Evolutionary conservation across 2,113 vertebrate genomes (phyloP).

Genomic region (Procavia capensis): DNA sequence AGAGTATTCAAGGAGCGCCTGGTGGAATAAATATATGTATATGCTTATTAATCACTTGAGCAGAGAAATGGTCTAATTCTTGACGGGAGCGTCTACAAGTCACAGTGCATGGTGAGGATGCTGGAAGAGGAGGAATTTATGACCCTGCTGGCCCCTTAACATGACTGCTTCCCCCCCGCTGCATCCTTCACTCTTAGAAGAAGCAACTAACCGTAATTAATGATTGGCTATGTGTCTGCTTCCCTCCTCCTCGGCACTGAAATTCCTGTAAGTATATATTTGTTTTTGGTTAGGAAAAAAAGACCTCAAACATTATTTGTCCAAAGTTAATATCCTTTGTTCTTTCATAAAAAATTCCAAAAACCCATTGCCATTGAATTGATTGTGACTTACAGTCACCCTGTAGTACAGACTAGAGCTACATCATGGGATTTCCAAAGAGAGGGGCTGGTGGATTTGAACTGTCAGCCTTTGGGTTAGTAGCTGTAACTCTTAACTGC

Average conservation of each 20-base stretch:
- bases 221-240: not conserved
- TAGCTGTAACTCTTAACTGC: too few species aligned
- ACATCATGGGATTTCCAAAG: too few species aligned
- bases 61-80: not conserved
- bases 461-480: too few species aligned
- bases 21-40: too few species aligned
- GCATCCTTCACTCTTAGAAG: not conserved
- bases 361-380: too few species aligned
- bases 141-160: not conserved
- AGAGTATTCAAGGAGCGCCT: too few species aligned
- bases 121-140: not conserved
- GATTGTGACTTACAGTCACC: too few species aligned
- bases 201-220: not conserved
- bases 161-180: not conserved
- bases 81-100: not conserved
- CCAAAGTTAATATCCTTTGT: not conserved
- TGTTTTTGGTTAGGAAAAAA: not conserved
- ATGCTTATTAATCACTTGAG: not conserved
- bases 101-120: not conserved
- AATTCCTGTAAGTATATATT: not conserved
- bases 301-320: not conserved
- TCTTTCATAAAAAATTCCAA: constrained; percentile 28
- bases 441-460: too few species aligned
- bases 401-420: too few species aligned
- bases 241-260: not conserved